A percentile compares a stretch with the other conserved stretches of the same genome.
These are phyloP conservation scores for Fopius arisanus DNA, from an alignment of 1,140 invertebrate species.

Conservation along the genomic window DNA sequence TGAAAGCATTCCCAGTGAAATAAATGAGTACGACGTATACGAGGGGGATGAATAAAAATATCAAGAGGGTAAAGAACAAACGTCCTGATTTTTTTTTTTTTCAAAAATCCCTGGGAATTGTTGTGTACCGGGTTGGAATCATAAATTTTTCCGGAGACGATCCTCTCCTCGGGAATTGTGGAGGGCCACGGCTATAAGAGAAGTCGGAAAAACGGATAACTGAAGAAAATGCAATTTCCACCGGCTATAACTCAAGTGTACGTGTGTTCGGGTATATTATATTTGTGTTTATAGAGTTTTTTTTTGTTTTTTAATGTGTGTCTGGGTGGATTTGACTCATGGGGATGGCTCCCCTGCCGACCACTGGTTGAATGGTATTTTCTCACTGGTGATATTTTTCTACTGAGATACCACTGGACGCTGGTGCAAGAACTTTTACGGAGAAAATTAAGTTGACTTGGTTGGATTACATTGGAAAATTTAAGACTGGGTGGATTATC, in stretches of 20 bases:
- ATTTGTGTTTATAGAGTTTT: background rate
- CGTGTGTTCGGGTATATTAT: background rate
- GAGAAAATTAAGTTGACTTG: background rate
- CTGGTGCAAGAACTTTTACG: background rate
- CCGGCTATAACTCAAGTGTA: background rate
- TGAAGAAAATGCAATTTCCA: constrained; percentile 4
- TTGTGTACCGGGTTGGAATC: background rate
- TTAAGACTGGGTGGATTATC: no score
- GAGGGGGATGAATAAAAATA: background rate
- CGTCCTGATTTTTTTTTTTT: background rate
- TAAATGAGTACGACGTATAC: background rate
- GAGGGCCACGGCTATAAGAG: background rate
- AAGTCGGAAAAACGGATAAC: background rate
- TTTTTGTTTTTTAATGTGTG: background rate
- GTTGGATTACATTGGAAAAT: background rate
- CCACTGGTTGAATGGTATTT: constrained; percentile 32
- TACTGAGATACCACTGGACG: background rate
- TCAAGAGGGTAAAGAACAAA: background rate
- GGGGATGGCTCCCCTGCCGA: constrained; percentile 18
- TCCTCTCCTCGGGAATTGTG: background rate
- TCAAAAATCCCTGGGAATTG: background rate
- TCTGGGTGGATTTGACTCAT: background rate
- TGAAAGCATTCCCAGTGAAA: background rate
- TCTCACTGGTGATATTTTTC: constrained; percentile 14
- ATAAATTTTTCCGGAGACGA: background rate